A percentile compares a stretch with the other conserved stretches of the same genome.
phyloP scores from a whole-genome alignment of 1,140 invertebrate species.

The Drosophila pachea region DNA sequence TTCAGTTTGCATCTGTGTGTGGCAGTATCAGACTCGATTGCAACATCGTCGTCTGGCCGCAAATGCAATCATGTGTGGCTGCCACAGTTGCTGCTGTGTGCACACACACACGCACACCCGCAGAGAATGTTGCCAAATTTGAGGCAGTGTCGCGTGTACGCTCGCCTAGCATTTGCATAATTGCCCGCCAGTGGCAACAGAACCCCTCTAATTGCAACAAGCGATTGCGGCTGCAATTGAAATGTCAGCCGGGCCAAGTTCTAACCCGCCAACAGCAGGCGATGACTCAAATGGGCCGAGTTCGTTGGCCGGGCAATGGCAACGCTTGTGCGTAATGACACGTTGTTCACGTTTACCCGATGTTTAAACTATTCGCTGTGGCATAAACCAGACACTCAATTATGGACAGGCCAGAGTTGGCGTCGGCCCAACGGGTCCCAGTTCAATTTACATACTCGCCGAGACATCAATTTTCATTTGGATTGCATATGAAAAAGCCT shows the following conservation, averaged over 20 bases:
- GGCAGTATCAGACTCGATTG: conserved; percentile 31
- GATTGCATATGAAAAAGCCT: conserved; percentile 33
- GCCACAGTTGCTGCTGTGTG: conserved; percentile 19
- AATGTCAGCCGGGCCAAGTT: conserved; percentile 36
- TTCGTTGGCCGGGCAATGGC: conserved; percentile 30
- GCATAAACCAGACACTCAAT: conserved; percentile 51
- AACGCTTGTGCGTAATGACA: conserved; percentile 15
- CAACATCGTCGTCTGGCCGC: conserved; percentile 29
- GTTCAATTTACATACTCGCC: conserved; percentile 38
- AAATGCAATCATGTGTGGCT: conserved; percentile 27
- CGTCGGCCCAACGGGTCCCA: conserved; percentile 19
- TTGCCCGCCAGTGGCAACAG: conserved; percentile 35
- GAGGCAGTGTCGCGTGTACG: conserved; percentile 5
- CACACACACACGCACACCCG: conserved; percentile 7
- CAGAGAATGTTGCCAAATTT: conserved; percentile 31
- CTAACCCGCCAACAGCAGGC: conserved; percentile 9
- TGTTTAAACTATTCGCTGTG: conserved; percentile 49
- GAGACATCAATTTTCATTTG: conserved; percentile 43
- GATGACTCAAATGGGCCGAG: conserved; percentile 1
- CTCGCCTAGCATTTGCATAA: conserved; percentile 29
- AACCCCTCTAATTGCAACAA: conserved; percentile 24
- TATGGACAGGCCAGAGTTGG: conserved; percentile 31
- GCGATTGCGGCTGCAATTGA: conserved; percentile 16
- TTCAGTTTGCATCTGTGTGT: conserved; percentile 28
- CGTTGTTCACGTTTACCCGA: conserved; percentile 30